Conservation (phyloP, 2,797 vertebrate species). For the Echeneis naucrates region DNA sequence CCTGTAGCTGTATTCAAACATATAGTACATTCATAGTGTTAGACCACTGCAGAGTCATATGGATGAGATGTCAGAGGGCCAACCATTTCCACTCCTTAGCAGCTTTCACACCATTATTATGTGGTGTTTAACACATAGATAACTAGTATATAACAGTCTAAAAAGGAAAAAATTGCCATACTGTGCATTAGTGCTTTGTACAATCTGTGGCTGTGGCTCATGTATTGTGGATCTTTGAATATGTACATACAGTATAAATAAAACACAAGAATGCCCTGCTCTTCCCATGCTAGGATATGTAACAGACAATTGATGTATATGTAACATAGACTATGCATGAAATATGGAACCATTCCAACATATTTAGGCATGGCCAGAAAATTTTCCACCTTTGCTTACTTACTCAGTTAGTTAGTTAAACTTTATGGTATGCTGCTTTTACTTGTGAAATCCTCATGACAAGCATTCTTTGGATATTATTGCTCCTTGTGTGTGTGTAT, state of each 20-base stretch:
- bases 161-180: too few species aligned
- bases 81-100: too few species aligned
- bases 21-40: too few species aligned
- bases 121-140: too few species aligned
- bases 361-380: conserved; percentile 51
- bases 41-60: too few species aligned
- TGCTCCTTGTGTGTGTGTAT: too few species aligned
- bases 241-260: not conserved
- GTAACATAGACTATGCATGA: not conserved
- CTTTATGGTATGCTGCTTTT: conserved; percentile 67
- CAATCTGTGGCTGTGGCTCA: too few species aligned
- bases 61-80: too few species aligned
- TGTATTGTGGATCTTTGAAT: not conserved
- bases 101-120: too few species aligned
- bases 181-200: not conserved
- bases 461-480: conserved; percentile 61
- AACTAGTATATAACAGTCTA: too few species aligned
- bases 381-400: conserved; percentile 62
- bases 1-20: too few species aligned
- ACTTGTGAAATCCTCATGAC: conserved; percentile 64
- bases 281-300: too few species aligned
- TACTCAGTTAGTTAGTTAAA: conserved; percentile 54
- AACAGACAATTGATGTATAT: conserved; percentile 56
- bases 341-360: conserved; percentile 49
- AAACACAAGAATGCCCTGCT: not conserved